Conservation (phyloP, 2,797 vertebrate species). For the Paratrypauchen microcephalus region DNA sequence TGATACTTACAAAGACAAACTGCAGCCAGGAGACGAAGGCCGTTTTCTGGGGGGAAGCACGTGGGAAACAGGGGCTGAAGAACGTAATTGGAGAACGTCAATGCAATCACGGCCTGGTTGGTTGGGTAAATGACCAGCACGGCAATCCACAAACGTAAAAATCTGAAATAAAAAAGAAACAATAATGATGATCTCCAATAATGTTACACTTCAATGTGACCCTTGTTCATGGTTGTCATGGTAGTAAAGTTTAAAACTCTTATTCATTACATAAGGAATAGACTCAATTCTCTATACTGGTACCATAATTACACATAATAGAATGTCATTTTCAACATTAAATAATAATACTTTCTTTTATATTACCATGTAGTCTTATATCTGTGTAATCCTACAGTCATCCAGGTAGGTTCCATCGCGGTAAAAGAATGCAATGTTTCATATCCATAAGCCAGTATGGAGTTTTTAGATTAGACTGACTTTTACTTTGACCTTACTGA, state of each 20-base stretch:
- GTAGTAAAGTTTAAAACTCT: too few species aligned
- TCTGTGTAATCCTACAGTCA: too few species aligned
- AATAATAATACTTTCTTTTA: too few species aligned
- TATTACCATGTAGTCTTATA: too few species aligned
- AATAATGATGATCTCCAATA: not conserved
- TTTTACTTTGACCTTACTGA: not conserved
- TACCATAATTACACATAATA: too few species aligned
- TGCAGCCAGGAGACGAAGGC: slow-evolving; percentile 85
- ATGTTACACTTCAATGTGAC: not conserved
- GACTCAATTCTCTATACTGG: too few species aligned
- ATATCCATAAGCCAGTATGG: not conserved
- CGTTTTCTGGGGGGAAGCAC: slow-evolving; percentile 86
- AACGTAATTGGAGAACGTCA: slow-evolving; percentile 93
- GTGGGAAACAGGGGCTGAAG: slow-evolving; percentile 90
- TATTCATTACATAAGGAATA: too few species aligned
- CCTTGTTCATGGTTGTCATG: not conserved
- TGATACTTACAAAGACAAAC: slow-evolving; percentile 86
- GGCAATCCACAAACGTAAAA: slow-evolving; percentile 90
- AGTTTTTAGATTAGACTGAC: not conserved
- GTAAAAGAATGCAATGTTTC: not conserved
- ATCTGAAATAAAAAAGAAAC: slow-evolving; percentile 66
- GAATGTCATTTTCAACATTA: too few species aligned
- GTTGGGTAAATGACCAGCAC: slow-evolving; percentile 94
- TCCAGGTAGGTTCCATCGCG: too few species aligned
- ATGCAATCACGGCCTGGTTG: slow-evolving; percentile 92